Base-by-base conservation (phyloP, 2,888 invertebrate genomes). In the Spodoptera picta region DNA sequence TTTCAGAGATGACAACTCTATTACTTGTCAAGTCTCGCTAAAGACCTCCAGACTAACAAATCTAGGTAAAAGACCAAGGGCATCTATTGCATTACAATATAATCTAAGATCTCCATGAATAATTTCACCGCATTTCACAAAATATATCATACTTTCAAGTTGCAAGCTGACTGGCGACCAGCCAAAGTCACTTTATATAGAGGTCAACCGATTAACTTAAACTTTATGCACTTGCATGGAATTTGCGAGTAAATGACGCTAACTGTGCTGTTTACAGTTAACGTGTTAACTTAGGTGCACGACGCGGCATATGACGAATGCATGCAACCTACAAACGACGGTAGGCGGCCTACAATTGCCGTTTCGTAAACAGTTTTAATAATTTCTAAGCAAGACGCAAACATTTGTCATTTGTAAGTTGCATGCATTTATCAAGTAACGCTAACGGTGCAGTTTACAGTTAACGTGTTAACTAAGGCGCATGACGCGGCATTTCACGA, bases 211-310 rank as follows among this genome's bases (percentile, higher is more conserved):
- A 56, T 60, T 4, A 53, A 65, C 47, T 47, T 46, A 4, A 53
- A 62, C 54, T 54, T 60, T 36, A 62, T 65, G 48, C 69, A 66
- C 61, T 65, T 65, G 46, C 50, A 47, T 27, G 9, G 44, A 24
- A 74, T 77, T 71, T 60, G 55, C 75, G 66, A 60, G 50, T 54
- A 54, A 77, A 72, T 59, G 24, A 49, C 42, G 19, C 14, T 65
- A 77, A 65, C 77, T 55, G 76, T 64, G 43, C 51, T 24, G 9
- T 53, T 49, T 52, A 69, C 72, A 49, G 64, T 65, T 72, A 69
- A 48, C 47, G 42, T 24, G 53, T 52, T 64, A 49, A 74, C 47
- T 69, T 1, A 19, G 19, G 19, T 1, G 19, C 19, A 19, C 19
- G 19, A 19, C 19, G 19, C 19, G 19, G 19, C 19, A 19, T 19